A percentile compares a stretch with the other conserved stretches of the same genome.
These are phyloP conservation scores for Hemichromis elongatus DNA, from an alignment of 2,113 vertebrate species.

Conservation along the genomic window DNA sequence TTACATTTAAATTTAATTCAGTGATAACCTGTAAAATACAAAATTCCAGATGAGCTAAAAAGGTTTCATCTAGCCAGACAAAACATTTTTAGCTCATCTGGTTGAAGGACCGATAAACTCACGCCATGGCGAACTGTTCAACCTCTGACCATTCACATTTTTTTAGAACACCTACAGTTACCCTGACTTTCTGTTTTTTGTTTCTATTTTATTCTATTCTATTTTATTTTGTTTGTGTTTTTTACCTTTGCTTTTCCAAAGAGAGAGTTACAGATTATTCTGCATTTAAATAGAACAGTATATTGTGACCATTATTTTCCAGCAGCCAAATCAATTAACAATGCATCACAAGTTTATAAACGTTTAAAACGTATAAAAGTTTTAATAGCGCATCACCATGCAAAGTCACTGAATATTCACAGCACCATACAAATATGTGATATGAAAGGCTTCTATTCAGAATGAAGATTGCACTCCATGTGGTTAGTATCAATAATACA, in stretches of 20 bases:
- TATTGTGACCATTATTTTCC: neutral
- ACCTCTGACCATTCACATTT: neutral
- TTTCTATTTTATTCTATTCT: neutral
- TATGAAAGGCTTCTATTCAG: neutral
- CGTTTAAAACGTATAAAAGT: too few relatives aligned
- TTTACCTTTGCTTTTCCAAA: neutral
- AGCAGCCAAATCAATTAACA: neutral
- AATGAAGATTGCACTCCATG: neutral
- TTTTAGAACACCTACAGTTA: neutral
- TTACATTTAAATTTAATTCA: neutral
- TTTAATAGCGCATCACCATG: neutral
- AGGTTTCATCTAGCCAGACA: too few relatives aligned
- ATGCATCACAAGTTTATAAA: neutral
- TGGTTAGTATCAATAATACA: neutral
- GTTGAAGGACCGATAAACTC: too few relatives aligned
- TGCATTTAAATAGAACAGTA: neutral
- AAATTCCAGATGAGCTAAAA: too few relatives aligned
- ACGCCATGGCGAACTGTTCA: neutral
- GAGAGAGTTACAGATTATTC: neutral
- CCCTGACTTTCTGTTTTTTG: fast-evolving
- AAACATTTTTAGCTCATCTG: too few relatives aligned
- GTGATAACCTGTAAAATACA: neutral
- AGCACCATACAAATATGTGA: neutral
- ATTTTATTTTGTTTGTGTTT: neutral
- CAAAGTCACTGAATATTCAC: neutral